Percentiles rank a stretch among this genome's conserved stretches.
Conservation (phyloP, 2,888 invertebrate species). For the Eledona agricola region DNA sequence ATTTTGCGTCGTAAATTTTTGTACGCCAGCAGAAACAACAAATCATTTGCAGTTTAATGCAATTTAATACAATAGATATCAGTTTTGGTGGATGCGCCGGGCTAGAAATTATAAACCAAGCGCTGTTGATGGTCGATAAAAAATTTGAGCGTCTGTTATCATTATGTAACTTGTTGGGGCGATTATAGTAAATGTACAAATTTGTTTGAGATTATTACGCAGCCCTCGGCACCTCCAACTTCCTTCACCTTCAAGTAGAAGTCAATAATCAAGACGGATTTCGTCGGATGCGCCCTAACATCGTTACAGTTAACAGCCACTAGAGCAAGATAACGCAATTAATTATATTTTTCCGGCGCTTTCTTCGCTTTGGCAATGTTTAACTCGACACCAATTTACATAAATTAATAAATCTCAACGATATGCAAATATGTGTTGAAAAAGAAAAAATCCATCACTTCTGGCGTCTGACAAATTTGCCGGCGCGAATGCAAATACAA, state of each 20-base stretch:
- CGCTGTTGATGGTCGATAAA: no score
- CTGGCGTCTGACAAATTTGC: constrained; percentile 15
- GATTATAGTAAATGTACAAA: no score
- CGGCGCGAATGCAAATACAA: constrained; percentile 16
- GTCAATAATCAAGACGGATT: constrained; percentile 37
- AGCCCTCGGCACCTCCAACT: constrained; percentile 20
- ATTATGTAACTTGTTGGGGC: no score
- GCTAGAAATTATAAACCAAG: no score
- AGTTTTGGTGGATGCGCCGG: no score
- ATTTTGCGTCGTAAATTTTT: no score
- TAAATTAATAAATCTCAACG: constrained; percentile 12
- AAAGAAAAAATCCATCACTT: constrained; percentile 17
- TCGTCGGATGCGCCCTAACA: constrained; percentile 32
- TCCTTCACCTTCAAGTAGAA: constrained; percentile 24
- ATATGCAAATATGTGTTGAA: constrained; percentile 14
- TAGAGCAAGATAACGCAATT: constrained; percentile 32
- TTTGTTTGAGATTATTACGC: no score
- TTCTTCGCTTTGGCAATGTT: constrained; percentile 3
- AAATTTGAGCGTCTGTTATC: no score
- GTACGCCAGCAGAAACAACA: no score
- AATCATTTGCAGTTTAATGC: no score
- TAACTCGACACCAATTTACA: constrained; percentile 13
- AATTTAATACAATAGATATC: no score
- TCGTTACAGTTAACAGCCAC: constrained; percentile 32
- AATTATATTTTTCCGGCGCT: constrained; percentile 27